These are phyloP conservation scores for Morus bassanus DNA, from an alignment of 2,797 vertebrate genomes.

Conservation along the genomic window DNA sequence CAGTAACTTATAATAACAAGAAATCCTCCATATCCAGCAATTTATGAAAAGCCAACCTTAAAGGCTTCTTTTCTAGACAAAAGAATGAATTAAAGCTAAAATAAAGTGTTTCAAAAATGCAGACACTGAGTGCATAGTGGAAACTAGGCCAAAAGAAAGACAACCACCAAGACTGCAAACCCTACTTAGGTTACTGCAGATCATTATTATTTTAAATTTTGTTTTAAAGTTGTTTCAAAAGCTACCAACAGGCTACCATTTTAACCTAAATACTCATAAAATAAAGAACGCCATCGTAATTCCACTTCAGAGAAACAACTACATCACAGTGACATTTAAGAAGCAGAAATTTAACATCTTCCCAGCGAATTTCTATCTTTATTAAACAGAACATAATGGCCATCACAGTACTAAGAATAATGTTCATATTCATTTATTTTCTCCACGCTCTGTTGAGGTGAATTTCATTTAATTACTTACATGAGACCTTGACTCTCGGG, in stretches of 20 bases:
- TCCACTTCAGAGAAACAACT: not conserved
- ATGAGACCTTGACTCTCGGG: constrained; percentile 94
- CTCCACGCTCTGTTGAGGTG: not conserved
- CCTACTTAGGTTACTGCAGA: not conserved
- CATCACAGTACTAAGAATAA: not conserved
- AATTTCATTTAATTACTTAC: constrained; percentile 78
- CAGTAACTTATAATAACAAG: not conserved
- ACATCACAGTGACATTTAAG: not conserved
- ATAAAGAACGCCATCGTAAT: not conserved
- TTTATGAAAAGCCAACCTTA: not conserved
- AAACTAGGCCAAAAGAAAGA: not conserved
- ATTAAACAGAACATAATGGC: not conserved
- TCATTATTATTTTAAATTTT: not conserved
- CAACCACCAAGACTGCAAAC: not conserved
- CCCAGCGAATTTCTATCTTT: not conserved
- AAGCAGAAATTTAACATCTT: not conserved
- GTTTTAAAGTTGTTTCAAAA: not conserved
- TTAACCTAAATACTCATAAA: not conserved
- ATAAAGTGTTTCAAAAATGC: not conserved
- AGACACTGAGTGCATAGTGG: not conserved
- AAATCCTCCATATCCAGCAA: not conserved
- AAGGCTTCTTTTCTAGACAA: not conserved
- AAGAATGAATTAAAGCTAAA: not conserved
- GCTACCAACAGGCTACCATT: not conserved
- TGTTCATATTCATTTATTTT: not conserved